Conservation (phyloP, 1,140 invertebrate species). For the Octopus bimaculoides region DNA sequence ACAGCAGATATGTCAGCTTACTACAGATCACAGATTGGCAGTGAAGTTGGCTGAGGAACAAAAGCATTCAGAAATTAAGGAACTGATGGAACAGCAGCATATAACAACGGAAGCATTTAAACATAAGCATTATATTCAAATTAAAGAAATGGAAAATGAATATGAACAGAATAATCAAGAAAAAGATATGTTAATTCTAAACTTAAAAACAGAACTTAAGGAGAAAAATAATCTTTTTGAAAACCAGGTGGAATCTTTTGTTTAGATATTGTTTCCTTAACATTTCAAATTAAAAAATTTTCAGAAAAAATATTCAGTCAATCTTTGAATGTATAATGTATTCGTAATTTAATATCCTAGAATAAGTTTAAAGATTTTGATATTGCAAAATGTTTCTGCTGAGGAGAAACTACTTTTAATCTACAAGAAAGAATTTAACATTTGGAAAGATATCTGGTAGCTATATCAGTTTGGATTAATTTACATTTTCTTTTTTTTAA, state of each 20-base stretch:
- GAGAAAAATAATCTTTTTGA: slow-evolving; percentile 34
- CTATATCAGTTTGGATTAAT: too few species aligned
- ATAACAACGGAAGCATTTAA: background rate
- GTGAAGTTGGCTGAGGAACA: background rate
- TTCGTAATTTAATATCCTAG: too few species aligned
- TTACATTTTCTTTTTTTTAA: too few species aligned
- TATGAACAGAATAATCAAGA: slow-evolving; percentile 25
- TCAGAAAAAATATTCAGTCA: too few species aligned
- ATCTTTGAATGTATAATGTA: too few species aligned
- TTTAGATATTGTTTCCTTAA: too few species aligned
- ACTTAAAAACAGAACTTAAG: slow-evolving; percentile 33
- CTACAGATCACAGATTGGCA: slow-evolving; percentile 33
- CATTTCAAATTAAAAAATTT: too few species aligned
- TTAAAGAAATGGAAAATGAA: slow-evolving; percentile 12
- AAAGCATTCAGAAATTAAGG: background rate
- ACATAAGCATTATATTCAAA: background rate
- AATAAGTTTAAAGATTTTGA: too few species aligned
- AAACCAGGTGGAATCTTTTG: slow-evolving; percentile 13
- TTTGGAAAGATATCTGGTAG: too few species aligned
- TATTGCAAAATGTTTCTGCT: too few species aligned
- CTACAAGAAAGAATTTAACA: too few species aligned
- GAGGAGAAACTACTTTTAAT: too few species aligned
- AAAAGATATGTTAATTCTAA: slow-evolving; percentile 23
- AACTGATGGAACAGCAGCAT: background rate
- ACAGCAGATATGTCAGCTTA: slow-evolving; percentile 30